These are phyloP conservation scores for Keiferia lycopersicella DNA, from an alignment of 2,888 invertebrate genomes.

Conservation along the genomic window DNA sequence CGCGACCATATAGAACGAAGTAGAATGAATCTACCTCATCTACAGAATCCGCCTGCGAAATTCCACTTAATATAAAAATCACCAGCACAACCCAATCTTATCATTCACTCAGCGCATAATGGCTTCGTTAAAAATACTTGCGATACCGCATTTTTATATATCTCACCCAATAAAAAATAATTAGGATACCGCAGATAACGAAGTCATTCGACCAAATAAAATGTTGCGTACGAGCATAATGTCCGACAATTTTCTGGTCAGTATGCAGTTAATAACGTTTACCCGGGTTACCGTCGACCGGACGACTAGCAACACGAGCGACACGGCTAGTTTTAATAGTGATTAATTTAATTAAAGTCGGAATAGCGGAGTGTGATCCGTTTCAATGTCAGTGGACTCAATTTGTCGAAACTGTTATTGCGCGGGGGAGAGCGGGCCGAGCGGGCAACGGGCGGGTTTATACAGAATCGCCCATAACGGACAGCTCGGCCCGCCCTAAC, in stretches of 20 bases:
- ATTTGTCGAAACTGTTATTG: conserved; percentile 78
- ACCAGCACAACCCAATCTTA: conserved; percentile 39
- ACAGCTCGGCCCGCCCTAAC: conserved; percentile 65
- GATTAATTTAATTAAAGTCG: conserved; percentile 33
- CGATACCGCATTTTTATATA: conserved; percentile 24
- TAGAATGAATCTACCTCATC: no score
- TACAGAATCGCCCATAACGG: conserved; percentile 69
- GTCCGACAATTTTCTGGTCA: neutral
- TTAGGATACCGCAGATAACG: conserved; percentile 23
- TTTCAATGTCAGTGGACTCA: conserved; percentile 70
- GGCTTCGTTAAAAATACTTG: conserved; percentile 26
- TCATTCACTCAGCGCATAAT: conserved; percentile 44
- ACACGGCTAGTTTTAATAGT: conserved; percentile 17
- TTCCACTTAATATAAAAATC: conserved; percentile 61
- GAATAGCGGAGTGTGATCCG: conserved; percentile 50
- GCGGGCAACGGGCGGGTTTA: conserved; percentile 44
- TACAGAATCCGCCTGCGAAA: conserved; percentile 56
- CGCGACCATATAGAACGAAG: no score
- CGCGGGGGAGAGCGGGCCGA: conserved; percentile 49
- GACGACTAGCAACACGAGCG: neutral
- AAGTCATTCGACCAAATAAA: conserved; percentile 13
- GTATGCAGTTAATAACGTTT: neutral
- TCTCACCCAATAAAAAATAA: conserved; percentile 23
- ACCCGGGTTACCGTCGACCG: neutral
- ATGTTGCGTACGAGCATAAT: neutral